Evolutionary conservation across 2,797 vertebrate genomes (phyloP), one percentile per base, ranked within the genome.

Genomic region (Apodemus agrarius): DNA sequence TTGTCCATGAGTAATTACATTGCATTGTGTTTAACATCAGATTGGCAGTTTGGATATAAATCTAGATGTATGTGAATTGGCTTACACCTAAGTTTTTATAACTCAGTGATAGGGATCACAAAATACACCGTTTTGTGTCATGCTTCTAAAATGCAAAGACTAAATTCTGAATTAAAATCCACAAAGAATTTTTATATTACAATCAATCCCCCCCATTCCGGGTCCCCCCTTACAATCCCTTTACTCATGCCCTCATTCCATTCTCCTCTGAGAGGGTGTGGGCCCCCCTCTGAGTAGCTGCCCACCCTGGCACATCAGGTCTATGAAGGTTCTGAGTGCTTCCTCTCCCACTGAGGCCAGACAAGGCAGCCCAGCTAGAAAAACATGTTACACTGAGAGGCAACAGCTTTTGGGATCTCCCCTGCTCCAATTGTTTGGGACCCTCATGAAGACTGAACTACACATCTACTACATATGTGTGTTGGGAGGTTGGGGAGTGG

Each of bases 101-200:
- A 90, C 29, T 22, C 88, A 19, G 34, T 69, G 57, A 90, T 46
- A 83, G 78, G 40, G 54, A 65, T 87, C 89, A 49, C 79, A 69
- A 93, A 91, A 84, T 43, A 54, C 87, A 17, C 1, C 19, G 57
- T 78, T 95, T 65, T 95, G 37, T 65, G 63, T n/a, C 52, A 75
- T 69, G 46, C 34, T 91, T 96, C 92, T 24, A 52, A 94, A 84
- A 91, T 76, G 22, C 29, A 97, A 91, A 90, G 43, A 93, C 40
- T 90, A 22, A 85, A 94, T 46, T 92, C 31, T 74, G 19, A 89
- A 37, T 67, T 72, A 67, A 93, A 95, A 86, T 63, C 86, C 54
- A 93, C 31, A 65, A 91, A 86, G 34, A 37, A 31, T 46, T 89
- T 7, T 13, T 67, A 69, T 65, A 43, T 96, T 43, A 52, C 2